Conservation (phyloP, 2,888 invertebrate genomes). For the Hesperia comma region DNA sequence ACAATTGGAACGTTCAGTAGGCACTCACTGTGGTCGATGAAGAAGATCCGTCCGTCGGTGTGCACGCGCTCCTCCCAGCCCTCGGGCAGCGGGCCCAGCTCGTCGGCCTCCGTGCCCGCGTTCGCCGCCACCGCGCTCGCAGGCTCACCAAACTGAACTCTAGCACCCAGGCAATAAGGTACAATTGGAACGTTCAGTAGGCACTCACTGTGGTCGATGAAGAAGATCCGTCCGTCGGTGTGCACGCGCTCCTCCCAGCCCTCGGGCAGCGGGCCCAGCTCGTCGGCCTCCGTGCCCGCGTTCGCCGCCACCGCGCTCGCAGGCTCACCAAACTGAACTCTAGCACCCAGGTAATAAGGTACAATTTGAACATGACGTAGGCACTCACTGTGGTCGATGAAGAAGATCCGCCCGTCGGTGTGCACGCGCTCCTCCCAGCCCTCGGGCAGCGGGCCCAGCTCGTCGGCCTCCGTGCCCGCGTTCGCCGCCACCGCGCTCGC, state of each 20-base stretch:
- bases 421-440: conserved; percentile 99
- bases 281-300: conserved; percentile 86
- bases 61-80: conserved; percentile 99
- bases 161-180: no score
- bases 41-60: conserved; percentile 98
- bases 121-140: conserved; percentile 77
- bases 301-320: conserved; percentile 77
- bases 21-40: conserved; percentile 99
- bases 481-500: conserved; percentile 77
- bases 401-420: conserved; percentile 98
- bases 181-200: no score
- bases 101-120: conserved; percentile 86
- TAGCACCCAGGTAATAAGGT: no score
- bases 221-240: conserved; percentile 98
- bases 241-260: conserved; percentile 99
- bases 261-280: conserved; percentile 96
- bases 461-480: conserved; percentile 86
- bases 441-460: conserved; percentile 96
- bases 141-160: no score
- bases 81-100: conserved; percentile 96
- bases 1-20: no score
- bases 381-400: conserved; percentile 99
- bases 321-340: no score
- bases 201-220: conserved; percentile 99
- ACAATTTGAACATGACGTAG: no score